Conservation (phyloP, 2,888 invertebrate species). For the Protula sp. region DNA sequence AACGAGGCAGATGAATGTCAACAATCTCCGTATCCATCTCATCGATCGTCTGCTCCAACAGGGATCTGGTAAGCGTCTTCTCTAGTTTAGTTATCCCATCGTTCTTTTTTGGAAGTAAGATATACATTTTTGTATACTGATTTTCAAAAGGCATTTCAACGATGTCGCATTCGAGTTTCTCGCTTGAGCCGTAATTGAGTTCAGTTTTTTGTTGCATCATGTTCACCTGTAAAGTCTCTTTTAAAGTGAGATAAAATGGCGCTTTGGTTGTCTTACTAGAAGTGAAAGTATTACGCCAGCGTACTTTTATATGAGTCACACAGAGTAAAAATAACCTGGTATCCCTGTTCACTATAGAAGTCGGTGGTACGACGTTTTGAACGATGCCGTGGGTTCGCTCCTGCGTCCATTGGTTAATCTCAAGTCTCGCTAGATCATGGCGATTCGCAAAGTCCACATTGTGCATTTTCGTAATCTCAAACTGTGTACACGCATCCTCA, state of each 20-base stretch:
- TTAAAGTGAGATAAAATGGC: constrained; percentile 19
- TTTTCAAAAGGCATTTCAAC: constrained; percentile 25
- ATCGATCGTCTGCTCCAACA: constrained; percentile 18
- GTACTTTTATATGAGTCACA: constrained; percentile 22
- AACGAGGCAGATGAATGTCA: constrained; percentile 26
- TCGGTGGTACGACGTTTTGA: constrained; percentile 24
- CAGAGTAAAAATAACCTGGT: constrained; percentile 21
- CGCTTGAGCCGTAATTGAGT: constrained; percentile 13
- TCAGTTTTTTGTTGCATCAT: constrained; percentile 24
- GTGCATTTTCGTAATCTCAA: constrained; percentile 21
- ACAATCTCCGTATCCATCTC: constrained; percentile 20
- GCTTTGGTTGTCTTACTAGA: constrained; percentile 19
- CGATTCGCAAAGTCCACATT: constrained; percentile 21
- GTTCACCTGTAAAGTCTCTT: constrained; percentile 23
- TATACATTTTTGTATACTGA: constrained; percentile 19
- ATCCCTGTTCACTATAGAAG: constrained; percentile 24
- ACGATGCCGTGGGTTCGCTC: constrained; percentile 23
- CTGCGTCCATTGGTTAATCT: constrained; percentile 28
- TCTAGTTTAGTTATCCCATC: constrained; percentile 24
- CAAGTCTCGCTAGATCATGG: constrained; percentile 24
- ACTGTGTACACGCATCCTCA: constrained; percentile 20
- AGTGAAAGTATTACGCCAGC: constrained; percentile 24
- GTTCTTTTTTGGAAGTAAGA: constrained; percentile 23
- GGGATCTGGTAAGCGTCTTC: constrained; percentile 21
- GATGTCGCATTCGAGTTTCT: constrained; percentile 23